These are phyloP conservation scores for Poicephalus gulielmi DNA, from an alignment of 2,113 vertebrate species.

Conservation along the genomic window DNA sequence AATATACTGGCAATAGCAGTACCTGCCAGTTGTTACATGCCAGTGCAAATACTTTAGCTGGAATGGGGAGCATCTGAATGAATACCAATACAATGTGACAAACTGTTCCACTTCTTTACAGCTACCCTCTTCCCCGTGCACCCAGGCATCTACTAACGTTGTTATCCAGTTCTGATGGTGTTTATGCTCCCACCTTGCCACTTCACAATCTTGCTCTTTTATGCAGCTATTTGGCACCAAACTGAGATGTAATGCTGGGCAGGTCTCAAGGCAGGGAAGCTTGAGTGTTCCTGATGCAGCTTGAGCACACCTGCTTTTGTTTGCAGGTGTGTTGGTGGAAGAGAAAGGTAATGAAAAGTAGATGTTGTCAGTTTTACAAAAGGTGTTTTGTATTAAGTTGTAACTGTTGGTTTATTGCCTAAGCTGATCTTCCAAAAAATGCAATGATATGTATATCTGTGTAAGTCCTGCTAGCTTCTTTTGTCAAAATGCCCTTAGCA, in stretches of 20 bases:
- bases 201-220: background rate
- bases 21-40: background rate
- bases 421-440: background rate
- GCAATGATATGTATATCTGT: background rate
- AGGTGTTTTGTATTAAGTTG: background rate
- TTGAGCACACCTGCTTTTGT: background rate
- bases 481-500: background rate
- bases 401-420: background rate
- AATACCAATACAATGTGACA: background rate
- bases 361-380: background rate
- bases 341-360: background rate
- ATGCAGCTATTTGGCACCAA: background rate
- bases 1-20: background rate
- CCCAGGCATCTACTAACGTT: background rate
- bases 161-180: background rate
- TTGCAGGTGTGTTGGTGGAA: background rate
- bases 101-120: background rate
- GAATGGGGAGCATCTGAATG: background rate
- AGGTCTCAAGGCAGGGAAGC: background rate
- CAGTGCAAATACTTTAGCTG: background rate
- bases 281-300: background rate
- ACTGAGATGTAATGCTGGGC: background rate
- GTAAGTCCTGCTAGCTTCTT: background rate
- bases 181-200: background rate
- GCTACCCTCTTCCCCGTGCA: background rate